These are phyloP conservation scores for Drosophila meridionalis DNA, from an alignment of 2,888 invertebrate species.

Conservation along the genomic window DNA sequence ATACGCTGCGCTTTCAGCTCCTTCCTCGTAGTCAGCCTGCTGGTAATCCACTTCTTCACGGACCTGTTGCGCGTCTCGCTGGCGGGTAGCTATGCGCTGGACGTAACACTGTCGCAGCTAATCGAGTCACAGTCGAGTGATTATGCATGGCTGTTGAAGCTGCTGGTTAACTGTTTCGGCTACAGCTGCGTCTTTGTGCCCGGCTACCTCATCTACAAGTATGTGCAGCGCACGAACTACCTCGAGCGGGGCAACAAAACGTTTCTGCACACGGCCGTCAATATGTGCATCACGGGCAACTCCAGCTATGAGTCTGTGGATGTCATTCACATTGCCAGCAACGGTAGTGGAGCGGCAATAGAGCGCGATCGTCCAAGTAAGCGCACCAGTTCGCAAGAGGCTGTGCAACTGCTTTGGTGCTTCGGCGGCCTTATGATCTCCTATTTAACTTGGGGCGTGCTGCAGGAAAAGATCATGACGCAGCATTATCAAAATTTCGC, in stretches of 20 bases:
- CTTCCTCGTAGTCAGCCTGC: conserved; percentile 76
- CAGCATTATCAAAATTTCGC: conserved; percentile 89
- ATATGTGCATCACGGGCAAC: conserved; percentile 83
- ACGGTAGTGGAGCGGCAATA: conserved; percentile 12
- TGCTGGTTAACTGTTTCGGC: conserved; percentile 92
- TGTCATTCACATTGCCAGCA: conserved; percentile 82
- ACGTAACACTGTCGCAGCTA: conserved; percentile 83
- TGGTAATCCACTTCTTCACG: conserved; percentile 83
- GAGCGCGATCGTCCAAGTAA: conserved; percentile 66
- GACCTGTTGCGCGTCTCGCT: conserved; percentile 83
- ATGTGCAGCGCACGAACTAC: conserved; percentile 91
- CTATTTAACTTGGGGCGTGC: conserved; percentile 97
- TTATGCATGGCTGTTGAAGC: conserved; percentile 91
- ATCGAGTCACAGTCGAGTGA: conserved; percentile 86
- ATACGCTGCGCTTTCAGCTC: conserved; percentile 55
- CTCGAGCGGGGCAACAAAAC: conserved; percentile 87
- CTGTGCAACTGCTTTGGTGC: conserved; percentile 89
- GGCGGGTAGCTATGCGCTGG: conserved; percentile 79
- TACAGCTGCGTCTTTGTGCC: conserved; percentile 96
- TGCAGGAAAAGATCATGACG: conserved; percentile 99
- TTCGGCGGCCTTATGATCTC: conserved; percentile 95
- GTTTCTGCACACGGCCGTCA: conserved; percentile 79
- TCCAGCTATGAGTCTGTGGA: conserved; percentile 81
- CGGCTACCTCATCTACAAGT: conserved; percentile 92
- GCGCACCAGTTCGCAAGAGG: conserved; percentile 87